These are phyloP conservation scores for Poeciliopsis gracilis DNA, from an alignment of 2,797 vertebrate species.

Conservation along the genomic window DNA sequence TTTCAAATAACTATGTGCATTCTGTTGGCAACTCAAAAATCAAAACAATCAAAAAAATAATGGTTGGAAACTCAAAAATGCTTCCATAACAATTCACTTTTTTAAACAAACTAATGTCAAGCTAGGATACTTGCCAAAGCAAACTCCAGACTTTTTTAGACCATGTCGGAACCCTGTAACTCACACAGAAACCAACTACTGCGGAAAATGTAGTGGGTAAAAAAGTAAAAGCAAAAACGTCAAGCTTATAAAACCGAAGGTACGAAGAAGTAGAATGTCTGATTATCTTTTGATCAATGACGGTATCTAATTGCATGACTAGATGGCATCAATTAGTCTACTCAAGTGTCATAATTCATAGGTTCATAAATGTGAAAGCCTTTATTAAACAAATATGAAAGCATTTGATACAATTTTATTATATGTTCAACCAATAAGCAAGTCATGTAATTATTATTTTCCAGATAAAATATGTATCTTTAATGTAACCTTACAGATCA, in stretches of 20 bases:
- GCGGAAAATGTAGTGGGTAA: neutral
- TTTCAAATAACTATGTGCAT: neutral
- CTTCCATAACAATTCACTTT: neutral
- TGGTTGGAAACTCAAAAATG: neutral
- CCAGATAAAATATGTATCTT: neutral
- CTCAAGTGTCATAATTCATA: neutral
- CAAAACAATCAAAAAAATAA: neutral
- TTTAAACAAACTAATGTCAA: neutral
- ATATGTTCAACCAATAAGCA: neutral
- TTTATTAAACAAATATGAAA: neutral
- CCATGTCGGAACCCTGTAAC: neutral
- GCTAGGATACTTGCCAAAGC: neutral
- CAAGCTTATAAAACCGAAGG: neutral
- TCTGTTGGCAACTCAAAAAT: neutral
- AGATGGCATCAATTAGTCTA: neutral
- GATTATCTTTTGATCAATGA: neutral
- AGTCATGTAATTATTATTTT: neutral
- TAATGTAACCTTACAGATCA: neutral
- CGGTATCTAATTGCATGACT: neutral
- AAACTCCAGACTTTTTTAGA: no score
- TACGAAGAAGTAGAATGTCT: neutral
- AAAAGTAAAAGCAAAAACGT: neutral
- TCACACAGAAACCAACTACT: conserved; percentile 3
- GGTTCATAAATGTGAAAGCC: neutral
- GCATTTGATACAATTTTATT: neutral